Evolutionary conservation across 2,888 invertebrate species (phyloP), one percentile per base, ranked within the genome.

Genomic region (Drosophila subsilvestris): DNA sequence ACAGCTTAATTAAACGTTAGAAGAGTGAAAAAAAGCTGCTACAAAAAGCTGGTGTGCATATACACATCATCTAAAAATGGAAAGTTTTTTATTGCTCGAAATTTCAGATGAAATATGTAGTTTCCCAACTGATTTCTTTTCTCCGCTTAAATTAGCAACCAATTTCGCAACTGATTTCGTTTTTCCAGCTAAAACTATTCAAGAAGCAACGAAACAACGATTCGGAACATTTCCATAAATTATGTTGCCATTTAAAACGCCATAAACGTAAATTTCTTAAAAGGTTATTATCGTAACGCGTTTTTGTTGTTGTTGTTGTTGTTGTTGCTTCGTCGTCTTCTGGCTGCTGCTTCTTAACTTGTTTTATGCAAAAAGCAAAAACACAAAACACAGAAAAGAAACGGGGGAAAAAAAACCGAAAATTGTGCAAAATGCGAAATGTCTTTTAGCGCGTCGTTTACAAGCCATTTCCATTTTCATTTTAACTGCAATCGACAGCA

Each of bases 401-500:
- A 9, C 6, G 27, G 14, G 37, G 29, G 27, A 20, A n/a, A 53
- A 56, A 53, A 53, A 53, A 50, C 29, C 62, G 47, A 66, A 74
- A 78, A 76, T 63, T 73, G 58, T 56, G 74, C 63, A n/a, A 66
- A 71, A 70, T 63, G 67, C 60, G 71, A 78, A 79, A 76, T 76
- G 86, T 71, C 75, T 76, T 76, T 77, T 80, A 83, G 86, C 83
- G 83, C 80, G 74, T 86, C 80, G 76, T 69, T 81, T 78, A 82
- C 75, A 76, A 80, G 75, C 63, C 76, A 82, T 80, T 79, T 78
- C 61, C 59, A 73, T 78, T 78, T 75, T 62, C 68, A 78, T 82
- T 86, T 86, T 80, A 78, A 80, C 74, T 82, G 83, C 83, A 82
- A 76, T 82, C 83, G 74, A 70, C 86, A 76, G 78, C 83, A 75